Conservation (phyloP, 2,797 vertebrate genomes). For the Dromococcyx pavoninus region DNA sequence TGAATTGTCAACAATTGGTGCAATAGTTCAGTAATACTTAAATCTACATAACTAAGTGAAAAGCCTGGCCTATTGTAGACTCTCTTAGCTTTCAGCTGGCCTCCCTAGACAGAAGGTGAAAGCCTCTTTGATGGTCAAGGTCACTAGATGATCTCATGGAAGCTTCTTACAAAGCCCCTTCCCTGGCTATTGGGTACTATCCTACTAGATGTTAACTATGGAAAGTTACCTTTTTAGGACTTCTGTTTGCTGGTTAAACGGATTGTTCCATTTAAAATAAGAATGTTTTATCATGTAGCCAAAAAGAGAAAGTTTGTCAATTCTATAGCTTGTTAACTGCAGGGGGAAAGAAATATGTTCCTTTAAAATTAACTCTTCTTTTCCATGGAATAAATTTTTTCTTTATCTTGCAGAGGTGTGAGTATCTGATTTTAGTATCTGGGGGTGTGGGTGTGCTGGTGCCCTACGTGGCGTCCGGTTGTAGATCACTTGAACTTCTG, state of each 20-base stretch:
- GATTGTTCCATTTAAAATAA: neutral
- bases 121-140: neutral
- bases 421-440: neutral
- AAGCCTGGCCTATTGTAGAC: neutral
- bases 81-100: neutral
- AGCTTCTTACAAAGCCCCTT: neutral
- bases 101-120: neutral
- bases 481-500: neutral
- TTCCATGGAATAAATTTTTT: slow-evolving; percentile 45
- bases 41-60: neutral
- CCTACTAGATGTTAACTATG: neutral
- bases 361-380: neutral
- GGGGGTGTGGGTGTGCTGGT: neutral
- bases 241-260: neutral
- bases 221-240: neutral
- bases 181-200: neutral
- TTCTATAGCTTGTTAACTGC: neutral
- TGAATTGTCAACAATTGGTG: neutral
- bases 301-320: neutral
- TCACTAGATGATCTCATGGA: neutral
- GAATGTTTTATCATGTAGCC: neutral
- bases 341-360: neutral
- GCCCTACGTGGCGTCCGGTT: neutral
- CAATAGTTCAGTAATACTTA: neutral
- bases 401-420: neutral